phyloP scores from a whole-genome alignment of 2,113 vertebrate genomes.

The Oenanthe oenanthe region DNA sequence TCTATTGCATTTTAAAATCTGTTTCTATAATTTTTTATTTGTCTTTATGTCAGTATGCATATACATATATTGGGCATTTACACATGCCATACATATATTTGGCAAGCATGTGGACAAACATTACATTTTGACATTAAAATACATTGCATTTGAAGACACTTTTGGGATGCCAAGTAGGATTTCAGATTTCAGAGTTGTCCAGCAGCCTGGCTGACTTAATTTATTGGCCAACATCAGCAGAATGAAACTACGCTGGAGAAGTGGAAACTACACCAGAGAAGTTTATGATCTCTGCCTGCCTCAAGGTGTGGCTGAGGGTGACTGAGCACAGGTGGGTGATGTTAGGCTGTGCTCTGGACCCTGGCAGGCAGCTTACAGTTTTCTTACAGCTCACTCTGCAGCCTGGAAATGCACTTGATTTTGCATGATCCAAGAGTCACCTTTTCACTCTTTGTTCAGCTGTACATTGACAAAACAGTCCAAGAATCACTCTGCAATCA shows the following conservation, averaged over 20 bases:
- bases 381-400: not conserved
- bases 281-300: not conserved
- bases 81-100: not conserved
- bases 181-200: not conserved
- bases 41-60: not conserved
- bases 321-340: not conserved
- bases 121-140: not conserved
- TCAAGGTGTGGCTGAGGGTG: not conserved
- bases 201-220: not conserved
- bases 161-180: not conserved
- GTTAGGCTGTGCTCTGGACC: not conserved
- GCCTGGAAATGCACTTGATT: not conserved
- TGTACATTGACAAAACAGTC: not conserved
- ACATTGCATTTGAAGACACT: not conserved
- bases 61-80: too few species aligned
- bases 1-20: not conserved
- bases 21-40: not conserved
- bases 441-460: not conserved
- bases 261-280: not conserved
- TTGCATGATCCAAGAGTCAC: not conserved
- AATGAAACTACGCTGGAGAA: not conserved
- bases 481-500: not conserved
- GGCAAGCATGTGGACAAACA: fast-evolving
- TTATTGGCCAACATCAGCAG: not conserved
- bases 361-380: not conserved